These are phyloP conservation scores for Trissoscelio sp. DNA, from an alignment of 2,888 invertebrate species.

Conservation along the genomic window DNA sequence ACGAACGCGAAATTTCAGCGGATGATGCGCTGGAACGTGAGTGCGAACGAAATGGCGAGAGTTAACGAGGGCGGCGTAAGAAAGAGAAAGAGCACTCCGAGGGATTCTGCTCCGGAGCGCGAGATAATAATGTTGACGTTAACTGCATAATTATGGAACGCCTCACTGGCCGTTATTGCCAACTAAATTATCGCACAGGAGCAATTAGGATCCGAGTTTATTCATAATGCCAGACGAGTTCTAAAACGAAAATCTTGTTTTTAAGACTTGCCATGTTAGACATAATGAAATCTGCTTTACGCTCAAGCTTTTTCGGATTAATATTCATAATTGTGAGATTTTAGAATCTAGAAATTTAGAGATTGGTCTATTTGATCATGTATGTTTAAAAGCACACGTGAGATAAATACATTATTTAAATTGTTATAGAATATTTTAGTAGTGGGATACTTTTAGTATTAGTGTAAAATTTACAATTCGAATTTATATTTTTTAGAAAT, in stretches of 20 bases:
- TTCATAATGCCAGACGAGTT: slow-evolving; percentile 75
- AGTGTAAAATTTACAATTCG: too few relatives aligned
- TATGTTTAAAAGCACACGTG: too few relatives aligned
- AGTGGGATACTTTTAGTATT: too few relatives aligned
- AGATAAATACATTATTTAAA: too few relatives aligned
- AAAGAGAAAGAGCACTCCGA: slow-evolving; percentile 41
- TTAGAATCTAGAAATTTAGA: too few relatives aligned
- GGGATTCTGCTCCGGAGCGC: slow-evolving; percentile 64
- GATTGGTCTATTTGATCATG: too few relatives aligned
- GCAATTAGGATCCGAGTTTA: slow-evolving; percentile 79
- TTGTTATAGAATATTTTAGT: too few relatives aligned
- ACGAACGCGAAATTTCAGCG: slow-evolving; percentile 55
- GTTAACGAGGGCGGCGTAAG: slow-evolving; percentile 13
- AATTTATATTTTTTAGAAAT: too few relatives aligned
- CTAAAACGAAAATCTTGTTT: slow-evolving; percentile 63
- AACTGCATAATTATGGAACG: slow-evolving; percentile 82
- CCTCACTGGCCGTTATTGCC: slow-evolving; percentile 79
- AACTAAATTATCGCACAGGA: slow-evolving; percentile 79
- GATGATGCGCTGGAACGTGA: slow-evolving; percentile 54
- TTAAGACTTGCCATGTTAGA: slow-evolving; percentile 2
- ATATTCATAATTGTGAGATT: too few relatives aligned
- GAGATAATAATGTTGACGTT: slow-evolving; percentile 81
- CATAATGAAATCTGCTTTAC: slow-evolving; percentile 18
- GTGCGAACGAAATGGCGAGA: slow-evolving; percentile 48
- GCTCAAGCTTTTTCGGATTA: too few relatives aligned